Percentiles rank a stretch among this genome's conserved stretches.
phyloP scores from a whole-genome alignment of 64 coral and sea anemone genomes.

The Porites australiensis region DNA sequence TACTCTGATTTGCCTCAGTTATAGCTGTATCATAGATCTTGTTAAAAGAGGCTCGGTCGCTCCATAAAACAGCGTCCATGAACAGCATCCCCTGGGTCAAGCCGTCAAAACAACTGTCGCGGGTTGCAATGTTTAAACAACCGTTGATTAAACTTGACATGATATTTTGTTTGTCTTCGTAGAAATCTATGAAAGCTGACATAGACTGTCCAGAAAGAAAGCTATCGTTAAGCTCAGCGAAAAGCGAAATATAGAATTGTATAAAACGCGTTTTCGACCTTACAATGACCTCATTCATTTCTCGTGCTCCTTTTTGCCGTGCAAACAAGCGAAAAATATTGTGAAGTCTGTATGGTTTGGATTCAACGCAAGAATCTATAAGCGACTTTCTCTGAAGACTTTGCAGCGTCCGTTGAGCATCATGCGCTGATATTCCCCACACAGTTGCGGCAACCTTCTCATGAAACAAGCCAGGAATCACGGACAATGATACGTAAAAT shows the following conservation, averaged over 20 bases:
- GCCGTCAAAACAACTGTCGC: neutral
- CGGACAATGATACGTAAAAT: slow-evolving; percentile 1
- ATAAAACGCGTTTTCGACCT: neutral
- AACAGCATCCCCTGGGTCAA: neutral
- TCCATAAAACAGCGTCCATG: neutral
- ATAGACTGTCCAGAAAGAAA: slow-evolving; percentile 16
- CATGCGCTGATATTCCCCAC: neutral
- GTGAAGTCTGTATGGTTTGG: slow-evolving; percentile 1
- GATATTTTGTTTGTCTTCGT: slow-evolving; percentile 11
- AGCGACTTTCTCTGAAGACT: slow-evolving; percentile 11
- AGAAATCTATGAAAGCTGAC: slow-evolving; percentile 14
- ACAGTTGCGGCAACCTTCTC: slow-evolving; percentile 20
- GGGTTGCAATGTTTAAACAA: neutral
- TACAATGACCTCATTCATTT: neutral
- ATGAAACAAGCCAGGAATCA: slow-evolving; percentile 7
- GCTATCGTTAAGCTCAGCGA: neutral
- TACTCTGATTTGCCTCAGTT: neutral
- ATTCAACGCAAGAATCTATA: neutral
- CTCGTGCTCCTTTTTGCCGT: neutral
- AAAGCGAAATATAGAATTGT: neutral
- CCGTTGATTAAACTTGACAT: neutral
- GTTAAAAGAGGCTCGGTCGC: neutral
- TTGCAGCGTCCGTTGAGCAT: neutral
- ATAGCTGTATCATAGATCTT: neutral
- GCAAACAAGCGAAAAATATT: slow-evolving; percentile 19